A percentile compares a stretch with the other conserved stretches of the same genome.
These are phyloP conservation scores for Barypeithes pellucidus DNA, from an alignment of 2,888 invertebrate genomes.

Conservation along the genomic window DNA sequence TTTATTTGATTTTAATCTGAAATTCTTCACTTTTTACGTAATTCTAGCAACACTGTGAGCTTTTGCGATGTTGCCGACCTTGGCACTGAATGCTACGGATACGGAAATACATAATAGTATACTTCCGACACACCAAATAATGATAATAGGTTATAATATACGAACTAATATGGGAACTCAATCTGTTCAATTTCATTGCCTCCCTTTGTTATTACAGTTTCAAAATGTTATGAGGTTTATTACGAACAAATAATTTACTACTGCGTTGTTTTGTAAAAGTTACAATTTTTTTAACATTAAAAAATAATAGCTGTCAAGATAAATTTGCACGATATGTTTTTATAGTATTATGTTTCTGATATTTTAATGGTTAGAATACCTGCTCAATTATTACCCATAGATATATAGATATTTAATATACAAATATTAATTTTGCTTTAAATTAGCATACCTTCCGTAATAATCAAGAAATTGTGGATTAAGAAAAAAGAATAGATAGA, in stretches of 20 bases:
- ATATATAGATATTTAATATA: too few relatives aligned
- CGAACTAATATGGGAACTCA: slow-evolving; percentile 63
- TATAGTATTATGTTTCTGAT: not conserved
- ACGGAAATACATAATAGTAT: slow-evolving; percentile 67
- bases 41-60: not conserved
- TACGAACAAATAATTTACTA: slow-evolving; percentile 13
- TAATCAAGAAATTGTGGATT: not conserved
- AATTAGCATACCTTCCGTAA: too few relatives aligned
- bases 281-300: not conserved
- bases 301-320: not conserved
- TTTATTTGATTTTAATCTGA: too few relatives aligned
- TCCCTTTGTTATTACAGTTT: slow-evolving; percentile 20
- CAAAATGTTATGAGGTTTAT: not conserved
- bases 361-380: not conserved
- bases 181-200: slow-evolving; percentile 55
- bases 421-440: too few relatives aligned
- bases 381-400: not conserved
- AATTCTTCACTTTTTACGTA: not conserved
- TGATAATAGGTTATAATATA: slow-evolving; percentile 63
- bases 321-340: not conserved
- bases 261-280: not conserved
- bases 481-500: not conserved
- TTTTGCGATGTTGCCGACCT: slow-evolving; percentile 58
- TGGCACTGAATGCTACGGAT: slow-evolving; percentile 65
- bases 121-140: slow-evolving; percentile 65